Evolutionary conservation across 2,888 invertebrate genomes (phyloP), one percentile per base, ranked within the genome.

Genomic region (Phalera bucephala): DNA sequence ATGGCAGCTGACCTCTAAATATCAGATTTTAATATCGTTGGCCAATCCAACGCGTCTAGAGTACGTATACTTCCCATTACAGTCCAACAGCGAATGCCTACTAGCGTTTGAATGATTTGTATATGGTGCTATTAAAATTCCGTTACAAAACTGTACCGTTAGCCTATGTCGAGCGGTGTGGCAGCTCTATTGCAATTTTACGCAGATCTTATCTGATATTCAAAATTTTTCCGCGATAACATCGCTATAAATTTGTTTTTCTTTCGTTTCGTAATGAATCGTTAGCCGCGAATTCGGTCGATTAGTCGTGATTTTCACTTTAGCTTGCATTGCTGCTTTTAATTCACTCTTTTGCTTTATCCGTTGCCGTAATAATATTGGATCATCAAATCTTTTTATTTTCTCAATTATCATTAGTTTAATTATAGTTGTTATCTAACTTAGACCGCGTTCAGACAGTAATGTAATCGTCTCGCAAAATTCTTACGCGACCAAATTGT

Each of bases 71-170:
- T 28, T 38, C 21, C 39, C 35, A 43, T 56, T 36, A 27, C 30
- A 19, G 13, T 14, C 23, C 20, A 26, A 36, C 17, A 56, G 56
- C 57, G 47, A 52, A 46, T 39, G 34, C 39, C 33, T 45, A 34
- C 30, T 32, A 33, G 45, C 34, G 34, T 21, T 36, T 45, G 37
- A 36, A 50, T 45, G 36, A 42, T 47, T 52, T 47, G 31, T 42
- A 36, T 57, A 38, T 41, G 31, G 52, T 38, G 36, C 39, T 45
- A 45, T 53, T 53, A 43, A 49, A 47, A 48, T 33, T 55, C 42
- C 44, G 54, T 54, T 52, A 52, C 52, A 46, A 54, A 47, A 49
- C 43, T 39, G 32, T 49, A 52, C 58, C 56, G 47, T 48, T 46
- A 50, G 35, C 36, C 41, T 43, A 44, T 44, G 48, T 38, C 43